Evolutionary conservation across 1,140 invertebrate genomes (phyloP), one percentile per base, ranked within the genome.

Genomic region (Ceratosolen solmsi): DNA sequence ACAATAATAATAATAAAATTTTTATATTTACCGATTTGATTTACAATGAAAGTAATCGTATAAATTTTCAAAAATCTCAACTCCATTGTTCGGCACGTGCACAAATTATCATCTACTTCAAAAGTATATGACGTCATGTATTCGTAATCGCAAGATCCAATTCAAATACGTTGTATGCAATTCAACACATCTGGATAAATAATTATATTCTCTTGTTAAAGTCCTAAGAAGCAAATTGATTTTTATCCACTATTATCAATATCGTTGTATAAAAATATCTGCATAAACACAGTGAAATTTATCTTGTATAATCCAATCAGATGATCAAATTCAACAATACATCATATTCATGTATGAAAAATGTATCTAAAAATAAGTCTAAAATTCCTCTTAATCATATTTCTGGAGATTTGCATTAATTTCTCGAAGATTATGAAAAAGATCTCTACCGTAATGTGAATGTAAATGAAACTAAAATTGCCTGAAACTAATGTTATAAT

Each of bases 71-170:
- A 49, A 51, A 78, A 41, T 51, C 13, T n/a, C 5, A 51, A 49
- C 41, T 68, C 22, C 30, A 68, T 27, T 25, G n/a, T 41, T 51
- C 27, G 58, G 54, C 54, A 72, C 68, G 70, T 79, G 78, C 38
- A 25, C 33, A 27, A 71, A 72, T 72, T 79, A 79, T 79, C 78
- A 60, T n/a, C 46, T 72, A 72, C 70, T 72, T 22, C 4, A 51
- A 30, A 60, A 70, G 63, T 36, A 36, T 49, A 22, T 79, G 78
- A 79, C 78, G 41, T 79, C 78, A 79, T 72, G 60, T 49, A 54
- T 72, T 30, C 1, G n/a, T 11, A 46, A 27, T 79, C 78, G 38
- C 78, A 36, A 71, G 49, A 79, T 79, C 27, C 65, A 56, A 51
- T 79, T 54, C 49, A 71, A 68, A 78, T 68, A 58, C 27, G 11